These are phyloP conservation scores for Gallinago undulata DNA, from an alignment of 2,113 vertebrate genomes.

Conservation along the genomic window DNA sequence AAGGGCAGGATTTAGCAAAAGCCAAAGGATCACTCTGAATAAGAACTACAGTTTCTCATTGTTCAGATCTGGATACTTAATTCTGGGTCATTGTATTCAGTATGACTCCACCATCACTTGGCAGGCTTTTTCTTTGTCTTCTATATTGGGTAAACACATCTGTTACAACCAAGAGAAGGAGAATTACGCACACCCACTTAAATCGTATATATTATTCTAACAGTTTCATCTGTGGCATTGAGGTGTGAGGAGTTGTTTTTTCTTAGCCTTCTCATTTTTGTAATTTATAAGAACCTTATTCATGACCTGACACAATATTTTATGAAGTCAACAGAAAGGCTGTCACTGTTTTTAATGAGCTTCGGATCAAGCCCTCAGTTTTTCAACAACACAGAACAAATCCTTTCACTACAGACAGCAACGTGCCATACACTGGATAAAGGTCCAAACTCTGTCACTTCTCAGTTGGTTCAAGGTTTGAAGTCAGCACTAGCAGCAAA, in stretches of 20 bases:
- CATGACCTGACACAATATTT: background rate
- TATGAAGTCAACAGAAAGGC: constrained; percentile 6
- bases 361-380: constrained; percentile 1
- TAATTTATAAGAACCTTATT: background rate
- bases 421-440: background rate
- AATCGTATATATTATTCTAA: background rate
- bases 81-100: background rate
- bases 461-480: background rate
- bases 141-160: constrained; percentile 31
- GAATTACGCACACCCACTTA: constrained; percentile 7
- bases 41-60: background rate
- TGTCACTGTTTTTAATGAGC: constrained; percentile 32
- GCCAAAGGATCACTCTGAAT: background rate
- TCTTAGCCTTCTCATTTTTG: background rate
- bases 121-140: constrained; percentile 24
- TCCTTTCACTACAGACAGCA: background rate
- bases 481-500: background rate
- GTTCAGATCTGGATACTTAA: background rate
- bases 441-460: background rate
- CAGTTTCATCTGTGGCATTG: background rate
- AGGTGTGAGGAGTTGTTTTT: background rate
- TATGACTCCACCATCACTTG: background rate
- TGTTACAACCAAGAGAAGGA: constrained; percentile 16
- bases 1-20: background rate
- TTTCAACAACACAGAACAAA: background rate